Evolutionary conservation across 2,797 vertebrate species (phyloP), one percentile per base, ranked within the genome.

Genomic region (Cyclopterus lumpus): DNA sequence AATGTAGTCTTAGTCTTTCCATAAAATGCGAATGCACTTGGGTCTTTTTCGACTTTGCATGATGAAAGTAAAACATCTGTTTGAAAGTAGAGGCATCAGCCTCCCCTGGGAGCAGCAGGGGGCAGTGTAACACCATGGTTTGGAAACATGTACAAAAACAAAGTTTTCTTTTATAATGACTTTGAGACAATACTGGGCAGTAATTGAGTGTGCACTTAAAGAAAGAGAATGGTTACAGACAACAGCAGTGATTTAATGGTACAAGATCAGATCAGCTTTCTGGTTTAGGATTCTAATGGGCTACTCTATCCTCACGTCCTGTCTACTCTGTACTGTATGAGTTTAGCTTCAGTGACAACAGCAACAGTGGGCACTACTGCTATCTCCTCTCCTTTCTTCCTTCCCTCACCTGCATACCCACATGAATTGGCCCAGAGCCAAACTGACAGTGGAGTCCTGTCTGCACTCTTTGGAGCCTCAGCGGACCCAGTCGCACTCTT

Each of bases 81-180:
- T 49, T 63, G 44, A 62, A 34, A 51, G 28, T 11, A 32, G 16
- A 65, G 8, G 46, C 49, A 46, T 14, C 48, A 67, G 24, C 73
- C 16, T 51, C 3, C 24, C 32, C 8, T 40, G 6, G 42, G 48
- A 61, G n/a, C 89, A 84, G 20, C 60, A 88, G 90, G 71, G 83
- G 90, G 87, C 87, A 76, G 75, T 87, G 71, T 82, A 65, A 55
- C 36, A 81, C 34, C 30, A 67, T 22, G 63, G 20, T 75, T 71
- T 69, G 24, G 26, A 48, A 46, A 22, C 18, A 1, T 5, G 64
- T 28, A 53, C 3, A 2, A 6, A 26, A 30, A 28, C 14, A 14
- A 36, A 15, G 26, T 59, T 64, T 55, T 49, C 8, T 67, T 64
- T 60, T 54, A 22, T 26, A 42, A 8, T 44, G 18, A 48, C 24